Conservation (phyloP, 2,797 vertebrate genomes). For the Neosilurus mollespiculum region DNA sequence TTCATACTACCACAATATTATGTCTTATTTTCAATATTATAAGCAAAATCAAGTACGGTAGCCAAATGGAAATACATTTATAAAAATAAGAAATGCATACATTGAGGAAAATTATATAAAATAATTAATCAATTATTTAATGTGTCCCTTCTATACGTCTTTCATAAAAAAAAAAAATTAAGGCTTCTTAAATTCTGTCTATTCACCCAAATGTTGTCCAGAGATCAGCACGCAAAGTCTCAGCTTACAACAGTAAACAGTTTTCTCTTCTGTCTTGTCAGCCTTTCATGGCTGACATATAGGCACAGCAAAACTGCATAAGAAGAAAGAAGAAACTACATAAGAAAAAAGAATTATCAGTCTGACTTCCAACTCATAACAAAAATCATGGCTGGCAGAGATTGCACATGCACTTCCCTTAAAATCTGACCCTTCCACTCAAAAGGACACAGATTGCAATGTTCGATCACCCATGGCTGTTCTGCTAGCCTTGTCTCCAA, state of each 20-base stretch:
- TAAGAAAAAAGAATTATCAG: constrained; percentile 1
- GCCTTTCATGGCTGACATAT: constrained; percentile 24
- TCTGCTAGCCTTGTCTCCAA: constrained; percentile 12
- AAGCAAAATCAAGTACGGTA: not conserved
- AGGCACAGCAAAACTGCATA: constrained; percentile 24
- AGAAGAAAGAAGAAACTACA: constrained; percentile 14
- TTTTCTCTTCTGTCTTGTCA: constrained; percentile 23
- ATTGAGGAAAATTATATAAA: too few species aligned
- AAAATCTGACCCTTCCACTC: constrained; percentile 22
- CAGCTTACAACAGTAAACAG: constrained; percentile 15
- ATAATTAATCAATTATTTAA: not conserved
- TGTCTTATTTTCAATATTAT: not conserved
- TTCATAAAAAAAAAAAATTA: constrained; percentile 4
- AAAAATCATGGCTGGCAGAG: constrained; percentile 14
- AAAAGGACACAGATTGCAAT: constrained; percentile 29
- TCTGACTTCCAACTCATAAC: constrained; percentile 22
- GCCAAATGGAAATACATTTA: not conserved
- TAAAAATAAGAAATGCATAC: not conserved
- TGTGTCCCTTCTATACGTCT: not conserved
- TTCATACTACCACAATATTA: not conserved
- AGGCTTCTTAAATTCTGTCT: constrained; percentile 20
- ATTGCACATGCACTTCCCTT: constrained; percentile 18
- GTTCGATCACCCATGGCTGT: constrained; percentile 31
- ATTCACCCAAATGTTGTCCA: constrained; percentile 7
- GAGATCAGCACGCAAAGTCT: not conserved